Conservation (phyloP, 2,888 invertebrate genomes). For the Apotomis betuletana region DNA sequence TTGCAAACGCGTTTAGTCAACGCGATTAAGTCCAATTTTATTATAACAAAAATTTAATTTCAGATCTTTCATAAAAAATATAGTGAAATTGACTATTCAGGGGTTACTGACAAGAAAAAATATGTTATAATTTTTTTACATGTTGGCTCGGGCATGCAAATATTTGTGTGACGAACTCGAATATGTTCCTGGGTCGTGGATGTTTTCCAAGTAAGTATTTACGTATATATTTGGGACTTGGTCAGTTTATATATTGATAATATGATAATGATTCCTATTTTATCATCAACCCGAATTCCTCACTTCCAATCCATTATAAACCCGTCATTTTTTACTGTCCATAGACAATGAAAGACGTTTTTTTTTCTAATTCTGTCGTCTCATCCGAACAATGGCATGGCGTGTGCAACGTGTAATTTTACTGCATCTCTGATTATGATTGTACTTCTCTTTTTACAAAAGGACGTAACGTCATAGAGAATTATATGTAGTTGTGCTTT, state of each 20-base stretch:
- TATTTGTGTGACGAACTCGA: too few species aligned
- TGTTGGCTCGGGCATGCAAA: too few species aligned
- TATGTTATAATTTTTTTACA: too few species aligned
- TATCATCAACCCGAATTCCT: not conserved
- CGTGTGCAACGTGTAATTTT: slow-evolving; percentile 31
- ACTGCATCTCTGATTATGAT: slow-evolving; percentile 28
- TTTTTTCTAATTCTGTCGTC: slow-evolving; percentile 22
- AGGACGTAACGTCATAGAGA: slow-evolving; percentile 3
- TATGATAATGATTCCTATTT: not conserved
- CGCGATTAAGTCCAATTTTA: too few species aligned
- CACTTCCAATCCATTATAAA: not conserved
- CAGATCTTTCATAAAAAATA: too few species aligned
- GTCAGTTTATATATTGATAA: not conserved
- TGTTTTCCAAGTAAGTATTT: too few species aligned
- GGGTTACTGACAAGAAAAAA: too few species aligned
- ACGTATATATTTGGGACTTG: not conserved
- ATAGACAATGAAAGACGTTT: slow-evolving; percentile 16
- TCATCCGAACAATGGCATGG: slow-evolving; percentile 28
- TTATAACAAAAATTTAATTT: too few species aligned
- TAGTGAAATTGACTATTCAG: too few species aligned
- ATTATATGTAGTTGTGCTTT: not conserved
- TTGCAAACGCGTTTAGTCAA: too few species aligned
- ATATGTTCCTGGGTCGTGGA: too few species aligned
- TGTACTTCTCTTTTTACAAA: not conserved
- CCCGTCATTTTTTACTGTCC: slow-evolving; percentile 17